phyloP scores from a whole-genome alignment of 2,113 vertebrate species.

The Passer domesticus region DNA sequence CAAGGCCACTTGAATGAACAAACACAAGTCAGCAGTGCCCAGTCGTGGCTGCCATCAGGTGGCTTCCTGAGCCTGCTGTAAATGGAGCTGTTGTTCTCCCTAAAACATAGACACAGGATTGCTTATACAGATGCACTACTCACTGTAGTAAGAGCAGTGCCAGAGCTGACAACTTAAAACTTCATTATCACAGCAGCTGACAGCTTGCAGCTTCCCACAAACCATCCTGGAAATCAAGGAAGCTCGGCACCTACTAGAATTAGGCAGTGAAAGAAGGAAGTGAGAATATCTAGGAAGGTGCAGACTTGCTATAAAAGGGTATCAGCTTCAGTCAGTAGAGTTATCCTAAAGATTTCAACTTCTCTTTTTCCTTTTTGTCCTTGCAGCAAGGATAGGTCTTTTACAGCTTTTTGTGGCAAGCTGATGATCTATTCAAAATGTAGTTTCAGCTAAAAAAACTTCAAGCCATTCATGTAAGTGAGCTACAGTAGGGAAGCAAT shows the following conservation, averaged over 20 bases:
- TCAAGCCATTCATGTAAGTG: slow-evolving; percentile 25
- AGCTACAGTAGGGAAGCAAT: slow-evolving; percentile 26
- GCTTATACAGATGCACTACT: slow-evolving; percentile 29
- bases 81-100: neutral
- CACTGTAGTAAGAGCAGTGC: slow-evolving; percentile 40
- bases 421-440: slow-evolving; percentile 45
- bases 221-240: slow-evolving; percentile 32
- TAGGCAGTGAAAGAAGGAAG: neutral
- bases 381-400: slow-evolving; percentile 16
- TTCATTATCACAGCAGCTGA: slow-evolving; percentile 57
- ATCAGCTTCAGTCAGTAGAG: neutral
- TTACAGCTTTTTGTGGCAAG: slow-evolving; percentile 35
- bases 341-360: slow-evolving; percentile 36
- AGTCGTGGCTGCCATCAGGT: neutral
- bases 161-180: slow-evolving; percentile 22
- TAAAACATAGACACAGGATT: neutral
- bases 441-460: slow-evolving; percentile 41
- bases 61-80: neutral
- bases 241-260: neutral
- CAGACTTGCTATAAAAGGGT: slow-evolving; percentile 33
- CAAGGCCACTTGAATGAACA: neutral
- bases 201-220: slow-evolving; percentile 54
- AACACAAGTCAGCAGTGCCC: neutral
- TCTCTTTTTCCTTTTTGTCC: slow-evolving; percentile 29
- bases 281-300: slow-evolving; percentile 32